These are phyloP conservation scores for Salarias fasciatus DNA, from an alignment of 2,797 vertebrate genomes.

Conservation along the genomic window DNA sequence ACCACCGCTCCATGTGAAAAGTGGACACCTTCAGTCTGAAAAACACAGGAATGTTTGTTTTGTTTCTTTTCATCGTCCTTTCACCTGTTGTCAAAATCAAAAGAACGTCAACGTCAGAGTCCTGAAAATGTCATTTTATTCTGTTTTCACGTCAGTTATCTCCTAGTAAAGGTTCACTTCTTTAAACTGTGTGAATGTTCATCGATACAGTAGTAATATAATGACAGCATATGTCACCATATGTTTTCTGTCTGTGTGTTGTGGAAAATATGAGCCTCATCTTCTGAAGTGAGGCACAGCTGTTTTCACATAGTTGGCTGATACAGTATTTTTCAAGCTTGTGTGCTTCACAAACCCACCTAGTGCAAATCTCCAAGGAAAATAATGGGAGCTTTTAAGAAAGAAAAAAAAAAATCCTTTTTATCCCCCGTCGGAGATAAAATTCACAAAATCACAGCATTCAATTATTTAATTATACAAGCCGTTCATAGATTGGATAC, in stretches of 20 bases:
- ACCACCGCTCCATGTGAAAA: constrained; percentile 38
- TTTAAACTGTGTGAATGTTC: constrained; percentile 19
- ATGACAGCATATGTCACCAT: not conserved
- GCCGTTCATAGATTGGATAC: too few species aligned
- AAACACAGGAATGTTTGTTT: constrained; percentile 23
- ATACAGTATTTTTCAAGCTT: too few species aligned
- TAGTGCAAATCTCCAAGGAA: too few species aligned
- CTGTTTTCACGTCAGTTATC: too few species aligned
- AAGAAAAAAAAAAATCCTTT: not conserved
- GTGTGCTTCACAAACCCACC: too few species aligned
- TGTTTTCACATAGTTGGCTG: too few species aligned
- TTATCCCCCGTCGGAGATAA: not conserved
- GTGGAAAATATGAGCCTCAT: not conserved
- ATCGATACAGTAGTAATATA: constrained; percentile 1
- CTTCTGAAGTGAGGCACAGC: not conserved
- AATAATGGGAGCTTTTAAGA: not conserved
- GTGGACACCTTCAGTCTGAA: constrained; percentile 41
- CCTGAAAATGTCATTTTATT: too few species aligned
- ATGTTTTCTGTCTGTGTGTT: not conserved
- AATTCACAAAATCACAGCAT: not conserved
- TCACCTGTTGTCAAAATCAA: not conserved
- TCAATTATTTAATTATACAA: not conserved
- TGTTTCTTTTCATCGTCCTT: not conserved
- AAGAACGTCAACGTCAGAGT: too few species aligned
- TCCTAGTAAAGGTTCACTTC: not conserved